Percentiles rank a stretch among this genome's conserved stretches.
phyloP scores from a whole-genome alignment of 2,113 vertebrate genomes.

The Xiphophorus hellerii region DNA sequence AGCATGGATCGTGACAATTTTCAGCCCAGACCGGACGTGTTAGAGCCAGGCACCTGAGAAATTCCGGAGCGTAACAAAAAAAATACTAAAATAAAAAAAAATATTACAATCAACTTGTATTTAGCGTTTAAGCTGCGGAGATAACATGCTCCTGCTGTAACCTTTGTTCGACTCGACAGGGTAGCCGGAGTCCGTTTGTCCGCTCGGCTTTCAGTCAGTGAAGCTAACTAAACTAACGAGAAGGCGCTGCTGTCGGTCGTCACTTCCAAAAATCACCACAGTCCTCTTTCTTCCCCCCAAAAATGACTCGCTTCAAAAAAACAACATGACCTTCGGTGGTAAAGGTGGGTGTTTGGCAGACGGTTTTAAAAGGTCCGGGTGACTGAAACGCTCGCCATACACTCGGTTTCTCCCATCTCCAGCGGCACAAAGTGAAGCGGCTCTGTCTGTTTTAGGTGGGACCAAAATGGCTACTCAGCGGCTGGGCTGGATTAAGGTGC shows the following conservation, averaged over 20 bases:
- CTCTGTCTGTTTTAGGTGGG: slow-evolving; percentile 71
- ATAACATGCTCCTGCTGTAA: background rate
- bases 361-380: slow-evolving; percentile 29
- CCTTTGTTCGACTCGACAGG: slow-evolving; percentile 8
- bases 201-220: slow-evolving; percentile 24
- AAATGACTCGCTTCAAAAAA: slow-evolving; percentile 19
- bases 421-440: slow-evolving; percentile 65
- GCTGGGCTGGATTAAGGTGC: slow-evolving; percentile 73
- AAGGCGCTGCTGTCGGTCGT: slow-evolving; percentile 55
- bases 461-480: slow-evolving; percentile 92
- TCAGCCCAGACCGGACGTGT: slow-evolving; percentile 61
- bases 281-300: slow-evolving; percentile 2
- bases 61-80: slow-evolving; percentile 1
- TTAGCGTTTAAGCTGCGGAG: slow-evolving; percentile 26
- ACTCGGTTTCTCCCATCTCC: slow-evolving; percentile 77
- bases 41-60: slow-evolving; percentile 34
- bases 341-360: background rate
- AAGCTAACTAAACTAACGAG: slow-evolving; percentile 53
- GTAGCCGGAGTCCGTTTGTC: slow-evolving; percentile 50
- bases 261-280: slow-evolving; percentile 52
- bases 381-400: slow-evolving; percentile 49
- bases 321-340: slow-evolving; percentile 31
- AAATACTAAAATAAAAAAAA: background rate
- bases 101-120: background rate
- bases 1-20: slow-evolving; percentile 65